phyloP scores from a whole-genome alignment of 1,140 invertebrate species.

The Periplaneta americana region DNA sequence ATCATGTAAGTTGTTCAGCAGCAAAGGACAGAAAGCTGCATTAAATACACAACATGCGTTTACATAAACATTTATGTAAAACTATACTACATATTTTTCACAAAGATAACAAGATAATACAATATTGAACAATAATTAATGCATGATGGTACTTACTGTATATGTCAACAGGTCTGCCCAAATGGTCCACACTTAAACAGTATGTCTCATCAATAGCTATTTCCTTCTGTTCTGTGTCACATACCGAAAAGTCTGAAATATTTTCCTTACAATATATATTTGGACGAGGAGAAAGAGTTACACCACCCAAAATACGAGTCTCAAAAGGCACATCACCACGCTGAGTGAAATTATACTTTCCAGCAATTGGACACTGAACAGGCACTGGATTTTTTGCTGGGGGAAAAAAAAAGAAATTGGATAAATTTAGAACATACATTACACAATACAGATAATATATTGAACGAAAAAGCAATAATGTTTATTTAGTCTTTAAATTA shows the following conservation, averaged over 20 bases:
- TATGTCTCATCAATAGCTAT: conserved; percentile 86
- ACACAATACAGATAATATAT: too few relatives aligned
- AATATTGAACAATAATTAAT: neutral
- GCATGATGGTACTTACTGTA: conserved; percentile 58
- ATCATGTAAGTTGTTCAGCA: too few relatives aligned
- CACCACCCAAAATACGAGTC: conserved; percentile 89
- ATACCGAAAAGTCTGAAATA: conserved; percentile 91
- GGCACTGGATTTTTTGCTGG: conserved; percentile 85
- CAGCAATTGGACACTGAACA: conserved; percentile 90
- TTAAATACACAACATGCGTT: neutral
- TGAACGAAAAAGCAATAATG: too few relatives aligned
- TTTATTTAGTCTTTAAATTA: too few relatives aligned
- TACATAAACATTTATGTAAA: neutral
- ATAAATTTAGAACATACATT: neutral
- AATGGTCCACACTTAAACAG: conserved; percentile 91
- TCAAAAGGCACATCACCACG: conserved; percentile 81
- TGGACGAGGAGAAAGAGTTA: conserved; percentile 86
- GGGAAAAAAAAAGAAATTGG: conserved; percentile 26
- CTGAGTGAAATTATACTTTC: conserved; percentile 92
- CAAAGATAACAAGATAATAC: neutral
- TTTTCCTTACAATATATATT: conserved; percentile 91
- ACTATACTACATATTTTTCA: neutral
- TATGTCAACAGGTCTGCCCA: conserved; percentile 87
- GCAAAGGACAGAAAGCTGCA: too few relatives aligned
- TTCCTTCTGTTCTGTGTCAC: conserved; percentile 89